These are phyloP conservation scores for Sarcophaga subvicina DNA, from an alignment of 2,888 invertebrate genomes.

Conservation along the genomic window DNA sequence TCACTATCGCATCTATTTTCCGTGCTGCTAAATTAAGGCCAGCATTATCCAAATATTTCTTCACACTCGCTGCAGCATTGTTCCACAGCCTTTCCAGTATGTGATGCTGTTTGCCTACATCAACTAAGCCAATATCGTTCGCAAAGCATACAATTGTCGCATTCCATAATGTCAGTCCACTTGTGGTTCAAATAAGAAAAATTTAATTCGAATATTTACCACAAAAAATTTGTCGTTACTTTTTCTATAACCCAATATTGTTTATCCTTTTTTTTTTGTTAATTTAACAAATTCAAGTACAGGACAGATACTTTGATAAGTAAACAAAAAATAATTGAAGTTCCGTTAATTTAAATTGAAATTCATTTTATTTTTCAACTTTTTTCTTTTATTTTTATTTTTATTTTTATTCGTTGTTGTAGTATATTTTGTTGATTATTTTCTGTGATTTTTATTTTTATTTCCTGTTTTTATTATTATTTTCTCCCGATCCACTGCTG, in stretches of 20 bases:
- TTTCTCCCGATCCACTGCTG: neutral
- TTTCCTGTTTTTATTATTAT: neutral
- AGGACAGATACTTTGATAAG: neutral
- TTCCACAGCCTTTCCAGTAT: too few species aligned
- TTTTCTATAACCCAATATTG: neutral
- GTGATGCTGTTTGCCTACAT: too few species aligned
- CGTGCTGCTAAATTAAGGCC: too few species aligned
- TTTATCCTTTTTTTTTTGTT: neutral
- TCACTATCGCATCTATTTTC: too few species aligned
- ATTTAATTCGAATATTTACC: too few species aligned
- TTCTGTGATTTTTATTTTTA: slow-evolving; percentile 17
- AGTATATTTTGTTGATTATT: slow-evolving; percentile 22
- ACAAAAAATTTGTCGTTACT: too few species aligned
- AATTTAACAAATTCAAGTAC: neutral
- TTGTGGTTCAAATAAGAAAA: too few species aligned
- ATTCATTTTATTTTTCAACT: slow-evolving; percentile 28
- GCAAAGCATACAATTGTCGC: too few species aligned
- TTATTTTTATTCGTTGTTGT: neutral
- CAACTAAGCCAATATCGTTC: too few species aligned
- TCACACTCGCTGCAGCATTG: too few species aligned
- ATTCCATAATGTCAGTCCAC: too few species aligned
- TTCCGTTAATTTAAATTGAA: slow-evolving; percentile 43
- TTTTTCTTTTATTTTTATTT: neutral
- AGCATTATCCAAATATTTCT: too few species aligned
- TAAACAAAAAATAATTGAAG: slow-evolving; percentile 46